Conservation (phyloP, 2,888 invertebrate species). For the Heliconius aoede region DNA sequence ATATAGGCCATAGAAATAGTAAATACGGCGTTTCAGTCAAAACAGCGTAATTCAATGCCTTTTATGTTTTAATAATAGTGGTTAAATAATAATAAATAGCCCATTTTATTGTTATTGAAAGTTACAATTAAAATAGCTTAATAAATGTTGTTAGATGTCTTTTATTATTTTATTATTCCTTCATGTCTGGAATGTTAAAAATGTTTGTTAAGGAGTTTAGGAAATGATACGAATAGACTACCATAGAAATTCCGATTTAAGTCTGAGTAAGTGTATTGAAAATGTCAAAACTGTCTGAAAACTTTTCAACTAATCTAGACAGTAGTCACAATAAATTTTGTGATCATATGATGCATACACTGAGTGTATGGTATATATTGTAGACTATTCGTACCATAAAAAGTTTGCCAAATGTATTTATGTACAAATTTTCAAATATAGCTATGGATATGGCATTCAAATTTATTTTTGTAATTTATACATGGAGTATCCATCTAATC, state of each 20-base stretch:
- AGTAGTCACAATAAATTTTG: no score
- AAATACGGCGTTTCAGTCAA: neutral
- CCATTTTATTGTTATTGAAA: conserved; percentile 16
- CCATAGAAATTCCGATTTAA: no score
- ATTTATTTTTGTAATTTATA: conserved; percentile 23
- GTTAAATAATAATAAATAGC: conserved; percentile 15
- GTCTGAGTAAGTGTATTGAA: no score
- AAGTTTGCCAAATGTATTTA: conserved; percentile 29
- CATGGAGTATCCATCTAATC: neutral
- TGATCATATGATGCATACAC: no score
- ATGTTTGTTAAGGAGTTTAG: conserved; percentile 11
- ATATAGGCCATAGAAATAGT: neutral
- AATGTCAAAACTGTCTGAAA: no score
- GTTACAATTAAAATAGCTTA: conserved; percentile 19
- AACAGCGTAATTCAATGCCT: conserved; percentile 1
- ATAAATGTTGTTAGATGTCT: conserved; percentile 9
- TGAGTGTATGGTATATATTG: no score
- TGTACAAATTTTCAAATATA: conserved; percentile 19
- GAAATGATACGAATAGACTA: no score
- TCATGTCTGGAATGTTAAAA: conserved; percentile 23
- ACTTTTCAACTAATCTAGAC: no score
- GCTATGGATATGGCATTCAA: conserved; percentile 3
- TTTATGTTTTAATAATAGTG: conserved; percentile 4
- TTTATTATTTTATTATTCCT: neutral
- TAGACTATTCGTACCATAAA: neutral